Percentiles rank a stretch among this genome's conserved stretches.
Evolutionary conservation across 2,888 invertebrate species (phyloP).

Genomic region (Drosophila helvetica): DNA sequence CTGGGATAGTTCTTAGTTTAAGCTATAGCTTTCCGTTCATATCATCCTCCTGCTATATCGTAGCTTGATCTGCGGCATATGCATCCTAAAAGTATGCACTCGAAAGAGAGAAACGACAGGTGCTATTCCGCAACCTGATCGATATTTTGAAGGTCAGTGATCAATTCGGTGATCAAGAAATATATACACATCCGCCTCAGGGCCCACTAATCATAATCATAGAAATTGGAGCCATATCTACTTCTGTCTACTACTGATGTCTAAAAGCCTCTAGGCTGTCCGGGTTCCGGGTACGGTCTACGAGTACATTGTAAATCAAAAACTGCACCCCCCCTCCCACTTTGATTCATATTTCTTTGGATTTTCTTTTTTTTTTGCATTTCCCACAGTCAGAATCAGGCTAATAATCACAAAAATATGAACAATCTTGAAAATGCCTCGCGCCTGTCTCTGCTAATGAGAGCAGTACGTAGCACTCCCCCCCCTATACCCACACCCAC

Average conservation of each 20-base stretch:
- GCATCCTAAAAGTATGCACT: not conserved
- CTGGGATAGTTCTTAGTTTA: no score
- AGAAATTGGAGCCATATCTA: conserved; percentile 21
- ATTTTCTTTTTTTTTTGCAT: conserved; percentile 31
- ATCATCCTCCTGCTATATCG: not conserved
- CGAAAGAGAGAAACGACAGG: not conserved
- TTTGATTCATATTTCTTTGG: conserved; percentile 23
- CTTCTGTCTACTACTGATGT: no score
- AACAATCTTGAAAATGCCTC: conserved; percentile 56
- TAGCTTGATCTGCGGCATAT: not conserved
- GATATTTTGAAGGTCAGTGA: no score
- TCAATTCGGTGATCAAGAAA: no score
- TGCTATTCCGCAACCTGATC: not conserved
- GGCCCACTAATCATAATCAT: conserved; percentile 24
- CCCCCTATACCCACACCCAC: conserved; percentile 17
- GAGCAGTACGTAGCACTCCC: conserved; percentile 42
- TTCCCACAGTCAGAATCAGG: conserved; percentile 70
- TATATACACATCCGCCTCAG: no score
- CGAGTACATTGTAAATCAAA: conserved; percentile 14
- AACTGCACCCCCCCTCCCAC: conserved; percentile 23
- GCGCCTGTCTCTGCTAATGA: conserved; percentile 66
- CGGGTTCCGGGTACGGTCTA: conserved; percentile 25
- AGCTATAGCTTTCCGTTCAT: no score
- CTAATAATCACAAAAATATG: conserved; percentile 71
- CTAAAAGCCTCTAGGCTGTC: conserved; percentile 2